A percentile compares a stretch with the other conserved stretches of the same genome.
These are phyloP conservation scores for Spialia ferax DNA, from an alignment of 2,888 invertebrate genomes.

Conservation along the genomic window DNA sequence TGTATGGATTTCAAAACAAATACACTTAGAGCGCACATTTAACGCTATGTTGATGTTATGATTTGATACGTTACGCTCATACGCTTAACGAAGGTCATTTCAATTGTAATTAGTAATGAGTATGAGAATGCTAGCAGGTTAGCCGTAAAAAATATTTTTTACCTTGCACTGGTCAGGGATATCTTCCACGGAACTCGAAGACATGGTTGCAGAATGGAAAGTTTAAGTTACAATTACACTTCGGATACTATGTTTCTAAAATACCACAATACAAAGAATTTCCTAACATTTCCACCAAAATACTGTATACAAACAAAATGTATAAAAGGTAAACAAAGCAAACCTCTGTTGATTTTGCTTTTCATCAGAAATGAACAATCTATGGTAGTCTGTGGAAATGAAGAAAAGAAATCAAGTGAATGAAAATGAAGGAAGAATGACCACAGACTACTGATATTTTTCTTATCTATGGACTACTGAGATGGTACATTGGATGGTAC, in stretches of 20 bases:
- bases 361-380: no score
- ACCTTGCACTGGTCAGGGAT: constrained; percentile 78
- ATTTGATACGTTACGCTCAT: not conserved
- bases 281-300: constrained; percentile 29
- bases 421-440: no score
- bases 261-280: constrained; percentile 26
- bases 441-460: no score
- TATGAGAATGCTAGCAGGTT: constrained; percentile 46
- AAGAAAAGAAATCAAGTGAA: no score
- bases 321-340: constrained; percentile 28
- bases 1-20: not conserved
- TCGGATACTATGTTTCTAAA: constrained; percentile 1
- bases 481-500: no score
- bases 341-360: not conserved
- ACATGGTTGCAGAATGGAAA: constrained; percentile 58
- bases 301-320: constrained; percentile 28
- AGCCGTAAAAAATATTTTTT: constrained; percentile 50
- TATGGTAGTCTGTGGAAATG: no score
- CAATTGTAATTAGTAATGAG: constrained; percentile 42
- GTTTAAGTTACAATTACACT: not conserved
- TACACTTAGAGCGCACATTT: not conserved
- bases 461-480: no score
- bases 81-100: constrained; percentile 9
- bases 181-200: constrained; percentile 78
- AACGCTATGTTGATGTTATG: not conserved